These are phyloP conservation scores for Notarius quadriscutis DNA, from an alignment of 2,113 vertebrate genomes.

Conservation along the genomic window DNA sequence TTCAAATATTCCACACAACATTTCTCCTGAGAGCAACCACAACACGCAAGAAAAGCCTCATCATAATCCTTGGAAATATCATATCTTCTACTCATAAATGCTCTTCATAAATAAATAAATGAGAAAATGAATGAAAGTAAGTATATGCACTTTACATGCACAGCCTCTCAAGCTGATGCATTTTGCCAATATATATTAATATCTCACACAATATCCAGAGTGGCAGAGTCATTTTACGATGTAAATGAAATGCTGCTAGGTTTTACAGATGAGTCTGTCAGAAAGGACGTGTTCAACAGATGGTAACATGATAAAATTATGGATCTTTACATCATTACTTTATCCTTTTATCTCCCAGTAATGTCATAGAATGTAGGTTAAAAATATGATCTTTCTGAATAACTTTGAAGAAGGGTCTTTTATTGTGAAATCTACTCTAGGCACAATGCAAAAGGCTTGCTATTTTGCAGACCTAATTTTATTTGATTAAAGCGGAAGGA, in stretches of 20 bases:
- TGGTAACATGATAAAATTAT: slow-evolving; percentile 22
- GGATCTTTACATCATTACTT: not conserved
- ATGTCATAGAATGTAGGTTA: not conserved
- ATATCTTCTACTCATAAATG: slow-evolving; percentile 63
- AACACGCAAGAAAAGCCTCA: not conserved
- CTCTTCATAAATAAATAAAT: slow-evolving; percentile 51
- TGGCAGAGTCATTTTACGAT: slow-evolving; percentile 61
- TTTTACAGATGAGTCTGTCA: slow-evolving; percentile 59
- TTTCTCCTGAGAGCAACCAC: slow-evolving; percentile 27
- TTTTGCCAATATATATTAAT: slow-evolving; percentile 68
- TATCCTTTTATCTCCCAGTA: not conserved
- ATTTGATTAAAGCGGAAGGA: slow-evolving; percentile 63
- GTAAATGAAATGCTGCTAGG: slow-evolving; percentile 62
- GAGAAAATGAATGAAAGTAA: slow-evolving; percentile 53
- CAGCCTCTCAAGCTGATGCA: slow-evolving; percentile 43
- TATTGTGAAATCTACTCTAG: slow-evolving; percentile 45
- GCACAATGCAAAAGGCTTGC: slow-evolving; percentile 55
- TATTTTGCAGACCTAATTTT: slow-evolving; percentile 61
- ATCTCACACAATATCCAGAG: slow-evolving; percentile 59
- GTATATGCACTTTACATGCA: slow-evolving; percentile 58
- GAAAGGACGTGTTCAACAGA: slow-evolving; percentile 33
- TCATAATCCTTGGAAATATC: slow-evolving; percentile 53
- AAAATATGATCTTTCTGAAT: not conserved
- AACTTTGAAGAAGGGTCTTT: slow-evolving; percentile 31
- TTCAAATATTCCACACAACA: slow-evolving; percentile 49